These are phyloP conservation scores for Crocuta crocuta DNA, from an alignment of 2,113 vertebrate species.

Conservation along the genomic window DNA sequence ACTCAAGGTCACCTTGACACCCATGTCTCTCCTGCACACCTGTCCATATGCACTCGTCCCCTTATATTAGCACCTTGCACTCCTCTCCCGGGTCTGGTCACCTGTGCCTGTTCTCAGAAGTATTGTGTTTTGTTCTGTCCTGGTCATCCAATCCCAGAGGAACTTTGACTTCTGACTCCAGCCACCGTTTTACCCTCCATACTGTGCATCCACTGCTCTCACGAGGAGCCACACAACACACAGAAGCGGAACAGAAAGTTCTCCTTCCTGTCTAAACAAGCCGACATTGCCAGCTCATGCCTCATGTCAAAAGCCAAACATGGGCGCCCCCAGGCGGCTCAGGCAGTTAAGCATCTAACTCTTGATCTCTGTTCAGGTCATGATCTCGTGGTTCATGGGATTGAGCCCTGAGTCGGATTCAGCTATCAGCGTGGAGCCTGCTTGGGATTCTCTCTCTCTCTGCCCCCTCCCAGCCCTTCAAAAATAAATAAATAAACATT, in stretches of 20 bases:
- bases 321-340: too few relatives aligned
- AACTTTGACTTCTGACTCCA: not conserved
- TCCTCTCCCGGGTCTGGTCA: rapidly evolving
- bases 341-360: too few relatives aligned
- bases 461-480: too few relatives aligned
- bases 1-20: not conserved
- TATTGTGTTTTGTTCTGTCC: not conserved
- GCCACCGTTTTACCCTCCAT: not conserved
- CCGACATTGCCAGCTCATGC: not conserved
- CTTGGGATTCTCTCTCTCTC: too few relatives aligned
- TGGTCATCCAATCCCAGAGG: not conserved
- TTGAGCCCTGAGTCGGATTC: too few relatives aligned
- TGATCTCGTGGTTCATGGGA: too few relatives aligned
- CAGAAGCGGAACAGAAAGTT: not conserved
- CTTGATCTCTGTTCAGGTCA: too few relatives aligned
- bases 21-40: not conserved
- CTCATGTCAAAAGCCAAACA: not conserved
- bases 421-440: too few relatives aligned
- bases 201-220: not conserved
- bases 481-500: too few relatives aligned
- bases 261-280: not conserved
- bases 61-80: rapidly evolving
- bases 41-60: rapidly evolving
- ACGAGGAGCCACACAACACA: not conserved
- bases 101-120: too few relatives aligned